A percentile compares a stretch with the other conserved stretches of the same genome.
Conservation (phyloP, 2,888 invertebrate species). For the Leptopilina syphax region DNA sequence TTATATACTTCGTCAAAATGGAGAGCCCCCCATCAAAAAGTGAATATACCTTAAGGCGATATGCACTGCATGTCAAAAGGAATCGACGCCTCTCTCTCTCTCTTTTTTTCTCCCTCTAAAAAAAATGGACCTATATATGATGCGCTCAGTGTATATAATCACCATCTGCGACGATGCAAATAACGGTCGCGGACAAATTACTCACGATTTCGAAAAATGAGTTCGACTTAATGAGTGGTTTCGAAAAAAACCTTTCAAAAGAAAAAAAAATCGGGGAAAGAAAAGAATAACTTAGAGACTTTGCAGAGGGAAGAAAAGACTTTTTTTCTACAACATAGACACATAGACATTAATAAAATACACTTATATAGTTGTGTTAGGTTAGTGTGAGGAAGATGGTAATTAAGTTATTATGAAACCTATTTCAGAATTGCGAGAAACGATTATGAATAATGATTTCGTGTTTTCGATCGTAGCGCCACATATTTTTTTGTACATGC, state of each 20-base stretch:
- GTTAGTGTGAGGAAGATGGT: background rate
- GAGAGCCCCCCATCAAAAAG: slow-evolving; percentile 16
- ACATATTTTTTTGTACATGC: no score
- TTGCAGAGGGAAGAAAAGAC: background rate
- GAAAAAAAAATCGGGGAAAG: background rate
- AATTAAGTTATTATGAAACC: background rate
- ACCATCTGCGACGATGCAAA: slow-evolving; percentile 41
- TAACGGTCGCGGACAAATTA: slow-evolving; percentile 38
- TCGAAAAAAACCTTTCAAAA: slow-evolving; percentile 11
- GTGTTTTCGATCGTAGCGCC: background rate
- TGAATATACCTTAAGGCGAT: background rate
- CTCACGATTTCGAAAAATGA: slow-evolving; percentile 38
- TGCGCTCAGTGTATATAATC: slow-evolving; percentile 32
- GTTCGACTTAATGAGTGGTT: slow-evolving; percentile 32
- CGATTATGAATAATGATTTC: slow-evolving; percentile 1
- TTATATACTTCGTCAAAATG: slow-evolving; percentile 34
- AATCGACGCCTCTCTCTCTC: slow-evolving; percentile 33
- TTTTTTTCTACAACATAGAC: background rate
- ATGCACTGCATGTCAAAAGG: slow-evolving; percentile 27
- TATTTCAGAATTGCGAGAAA: no score
- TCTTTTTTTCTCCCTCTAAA: no score
- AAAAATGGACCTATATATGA: slow-evolving; percentile 19
- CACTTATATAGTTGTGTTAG: background rate
- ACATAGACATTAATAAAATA: no score
- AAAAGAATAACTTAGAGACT: slow-evolving; percentile 12